A percentile compares a stretch with the other conserved stretches of the same genome.
Evolutionary conservation across 2,888 invertebrate genomes (phyloP).

Genomic region (Conchocele bisecta): DNA sequence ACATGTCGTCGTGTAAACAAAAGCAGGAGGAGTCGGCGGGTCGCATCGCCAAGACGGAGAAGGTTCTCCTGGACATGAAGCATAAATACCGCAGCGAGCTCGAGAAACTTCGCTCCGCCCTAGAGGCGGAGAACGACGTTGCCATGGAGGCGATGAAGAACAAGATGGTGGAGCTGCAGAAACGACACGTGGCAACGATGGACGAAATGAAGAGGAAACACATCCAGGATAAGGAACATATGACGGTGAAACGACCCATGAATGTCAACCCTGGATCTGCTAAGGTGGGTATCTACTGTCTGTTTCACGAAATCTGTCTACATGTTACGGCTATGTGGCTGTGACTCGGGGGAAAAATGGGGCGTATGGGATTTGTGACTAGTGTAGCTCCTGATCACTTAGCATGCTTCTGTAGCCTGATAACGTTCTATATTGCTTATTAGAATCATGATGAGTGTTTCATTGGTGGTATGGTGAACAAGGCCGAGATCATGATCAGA

Average conservation of each 20-base stretch:
- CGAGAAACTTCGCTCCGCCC: conserved; percentile 59
- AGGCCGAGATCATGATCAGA: no score
- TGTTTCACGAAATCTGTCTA: no score
- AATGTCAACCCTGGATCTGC: no score
- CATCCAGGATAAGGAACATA: conserved; percentile 50
- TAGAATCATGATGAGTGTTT: no score
- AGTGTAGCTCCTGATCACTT: no score
- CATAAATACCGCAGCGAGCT: conserved; percentile 62
- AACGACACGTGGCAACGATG: conserved; percentile 54
- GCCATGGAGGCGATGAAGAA: conserved; percentile 71
- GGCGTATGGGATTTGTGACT: no score
- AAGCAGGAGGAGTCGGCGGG: conserved; percentile 56
- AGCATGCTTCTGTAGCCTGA: no score
- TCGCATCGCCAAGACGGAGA: conserved; percentile 56
- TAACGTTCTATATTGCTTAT: no score
- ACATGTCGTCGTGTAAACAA: conserved; percentile 58
- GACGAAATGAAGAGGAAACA: conserved; percentile 61
- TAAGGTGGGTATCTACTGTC: no score
- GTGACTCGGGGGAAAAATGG: no score
- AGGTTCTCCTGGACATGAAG: conserved; percentile 60
- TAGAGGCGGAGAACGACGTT: conserved; percentile 67
- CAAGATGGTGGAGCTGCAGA: conserved; percentile 68
- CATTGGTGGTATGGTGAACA: no score
- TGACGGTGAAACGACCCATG: conserved; percentile 29
- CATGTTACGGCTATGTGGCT: no score